Evolutionary conservation across 2,797 vertebrate genomes (phyloP), one percentile per base, ranked within the genome.

Genomic region (Artibeus lituratus): DNA sequence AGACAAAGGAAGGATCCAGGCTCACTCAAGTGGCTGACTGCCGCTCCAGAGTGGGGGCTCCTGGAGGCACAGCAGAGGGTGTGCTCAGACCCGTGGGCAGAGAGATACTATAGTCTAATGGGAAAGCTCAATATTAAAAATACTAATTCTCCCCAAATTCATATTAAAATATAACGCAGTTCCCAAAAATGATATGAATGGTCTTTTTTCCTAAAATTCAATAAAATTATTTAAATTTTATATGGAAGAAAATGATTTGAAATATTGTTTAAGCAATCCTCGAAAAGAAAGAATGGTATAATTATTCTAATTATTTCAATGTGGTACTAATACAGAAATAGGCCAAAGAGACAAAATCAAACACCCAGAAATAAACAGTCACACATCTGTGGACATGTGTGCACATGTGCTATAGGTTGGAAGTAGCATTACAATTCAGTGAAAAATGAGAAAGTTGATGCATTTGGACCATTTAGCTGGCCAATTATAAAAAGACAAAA

Each of bases 81-180:
- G 26, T 12, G 11, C 39, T 12, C 32, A 44, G 85, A 32, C 44
- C 39, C 37, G 3, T 5, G 74, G 39, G 15, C 18, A 81, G 14
- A 72, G 51, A 69, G 29, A 81, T 5, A 5, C 51, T 67, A 3
- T 59, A 26, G 51, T 91, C 24, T 90, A 44, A 39, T 57, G 32
- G 65, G 47, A 82, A 90, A 76, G 15, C 3, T 51, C 76, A 82
- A 5, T 82, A 82, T 85, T 85, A 51, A 94, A 96, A 77, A 47
- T 69, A n/a, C 84, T 44, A 78, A 65, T 83, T 57, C 22, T 51
- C 15, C 59, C 24, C 0, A 81, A 76, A 90, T 92, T 49, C 74
- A 91, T 69, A 94, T 96, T 42, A 74, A 96, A 96, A 94, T 91
- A 10, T 78, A 93, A 83, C 86, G 24, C 37, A 74, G 37, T 94